Evolutionary conservation across 2,113 vertebrate species (phyloP).

Genomic region (Pelmatolapia mariae): DNA sequence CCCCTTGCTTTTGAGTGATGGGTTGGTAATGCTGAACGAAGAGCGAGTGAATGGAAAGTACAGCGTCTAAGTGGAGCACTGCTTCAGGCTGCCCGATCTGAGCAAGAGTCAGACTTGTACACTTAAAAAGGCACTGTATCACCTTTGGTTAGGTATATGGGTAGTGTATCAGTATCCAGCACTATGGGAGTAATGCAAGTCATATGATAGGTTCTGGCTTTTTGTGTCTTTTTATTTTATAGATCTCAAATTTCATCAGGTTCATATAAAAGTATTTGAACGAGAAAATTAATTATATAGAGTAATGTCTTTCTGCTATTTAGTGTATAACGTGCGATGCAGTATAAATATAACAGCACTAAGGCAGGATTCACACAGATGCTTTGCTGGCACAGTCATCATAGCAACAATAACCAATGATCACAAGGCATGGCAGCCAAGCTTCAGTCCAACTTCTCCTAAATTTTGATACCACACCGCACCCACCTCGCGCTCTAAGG

Average conservation of each 20-base stretch:
- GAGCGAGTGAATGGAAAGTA: conserved; percentile 11
- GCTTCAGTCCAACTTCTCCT: background rate
- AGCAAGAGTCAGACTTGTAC: conserved; percentile 1
- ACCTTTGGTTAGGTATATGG: conserved; percentile 4
- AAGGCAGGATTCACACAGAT: background rate
- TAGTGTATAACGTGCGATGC: accelerated
- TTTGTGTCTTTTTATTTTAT: background rate
- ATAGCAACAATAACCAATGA: background rate
- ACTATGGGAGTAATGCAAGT: background rate
- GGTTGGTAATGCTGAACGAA: conserved; percentile 33
- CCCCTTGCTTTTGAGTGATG: conserved; percentile 54
- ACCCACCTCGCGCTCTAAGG: background rate
- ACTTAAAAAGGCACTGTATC: background rate
- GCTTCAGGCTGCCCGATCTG: background rate
- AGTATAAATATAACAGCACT: accelerated
- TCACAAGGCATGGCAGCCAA: background rate
- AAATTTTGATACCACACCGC: background rate
- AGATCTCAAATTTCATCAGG: background rate
- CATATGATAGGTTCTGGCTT: background rate
- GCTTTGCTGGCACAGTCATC: background rate
- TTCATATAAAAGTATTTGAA: background rate
- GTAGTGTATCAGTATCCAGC: background rate
- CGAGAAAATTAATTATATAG: accelerated
- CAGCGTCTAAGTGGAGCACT: conserved; percentile 18
- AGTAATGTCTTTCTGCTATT: background rate